Conservation (phyloP, 2,888 invertebrate species). For the Adelphocoris suturalis region DNA sequence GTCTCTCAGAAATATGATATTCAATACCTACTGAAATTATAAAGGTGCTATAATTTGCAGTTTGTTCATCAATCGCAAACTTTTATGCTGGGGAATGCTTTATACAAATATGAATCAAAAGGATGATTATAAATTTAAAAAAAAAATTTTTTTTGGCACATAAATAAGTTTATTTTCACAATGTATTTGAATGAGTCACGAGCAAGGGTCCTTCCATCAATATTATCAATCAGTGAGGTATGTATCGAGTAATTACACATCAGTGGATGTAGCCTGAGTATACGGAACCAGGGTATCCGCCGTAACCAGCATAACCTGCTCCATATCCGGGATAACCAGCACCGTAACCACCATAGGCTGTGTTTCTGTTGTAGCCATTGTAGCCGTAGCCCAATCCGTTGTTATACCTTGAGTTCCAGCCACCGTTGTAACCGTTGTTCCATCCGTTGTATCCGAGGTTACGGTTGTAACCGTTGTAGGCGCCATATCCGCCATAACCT, state of each 20-base stretch:
- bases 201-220: too few species aligned
- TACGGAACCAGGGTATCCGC: constrained; percentile 37
- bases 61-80: too few species aligned
- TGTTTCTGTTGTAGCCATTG: constrained; percentile 10
- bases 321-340: constrained; percentile 27
- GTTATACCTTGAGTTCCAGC: constrained; percentile 37
- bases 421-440: constrained; percentile 46
- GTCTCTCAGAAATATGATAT: too few species aligned
- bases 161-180: too few species aligned
- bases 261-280: constrained; percentile 65
- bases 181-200: too few species aligned
- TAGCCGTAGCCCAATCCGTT: constrained; percentile 36
- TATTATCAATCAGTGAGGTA: neutral
- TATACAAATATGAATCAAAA: too few species aligned
- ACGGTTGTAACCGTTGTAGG: constrained; percentile 58
- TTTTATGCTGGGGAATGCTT: too few species aligned
- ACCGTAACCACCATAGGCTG: neutral
- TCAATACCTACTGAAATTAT: too few species aligned
- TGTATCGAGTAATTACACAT: neutral
- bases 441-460: neutral
- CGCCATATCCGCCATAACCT: constrained; percentile 45
- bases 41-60: too few species aligned
- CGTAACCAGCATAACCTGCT: neutral
- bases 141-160: too few species aligned
- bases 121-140: too few species aligned